phyloP scores from a whole-genome alignment of 2,113 vertebrate species.

The Clarias macrocephalus region DNA sequence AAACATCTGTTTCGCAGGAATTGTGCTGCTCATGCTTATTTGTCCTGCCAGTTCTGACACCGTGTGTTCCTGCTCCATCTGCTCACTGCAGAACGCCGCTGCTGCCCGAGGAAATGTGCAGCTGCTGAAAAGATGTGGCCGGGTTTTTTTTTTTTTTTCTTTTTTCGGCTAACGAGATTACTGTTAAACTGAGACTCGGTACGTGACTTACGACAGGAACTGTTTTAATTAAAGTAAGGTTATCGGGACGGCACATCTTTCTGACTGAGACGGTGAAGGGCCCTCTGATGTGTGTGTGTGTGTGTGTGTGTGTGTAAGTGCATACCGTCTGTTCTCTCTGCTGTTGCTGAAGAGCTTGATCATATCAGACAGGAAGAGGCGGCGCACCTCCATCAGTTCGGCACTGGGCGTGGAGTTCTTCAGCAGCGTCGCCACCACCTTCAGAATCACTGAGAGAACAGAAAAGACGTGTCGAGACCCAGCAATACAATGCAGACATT shows the following conservation, averaged over 20 bases:
- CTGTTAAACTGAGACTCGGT: neutral
- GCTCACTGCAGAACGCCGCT: conserved; percentile 11
- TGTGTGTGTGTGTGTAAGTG: neutral
- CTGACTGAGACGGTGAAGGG: conserved; percentile 10
- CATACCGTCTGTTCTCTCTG: conserved; percentile 93
- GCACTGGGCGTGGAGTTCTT: conserved; percentile 94
- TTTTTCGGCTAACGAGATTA: conserved; percentile 16
- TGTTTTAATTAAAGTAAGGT: conserved; percentile 16
- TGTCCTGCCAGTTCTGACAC: neutral
- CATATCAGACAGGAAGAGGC: conserved; percentile 98
- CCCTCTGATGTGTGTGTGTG: conserved; percentile 20
- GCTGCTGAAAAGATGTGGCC: conserved; percentile 17
- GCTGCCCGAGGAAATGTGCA: conserved; percentile 9
- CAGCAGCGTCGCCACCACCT: conserved; percentile 94
- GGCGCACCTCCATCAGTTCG: conserved; percentile 98
- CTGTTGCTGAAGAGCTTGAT: conserved; percentile 99
- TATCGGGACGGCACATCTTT: neutral
- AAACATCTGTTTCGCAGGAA: conserved; percentile 18
- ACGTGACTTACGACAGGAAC: conserved; percentile 28
- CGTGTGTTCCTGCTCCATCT: conserved; percentile 6
- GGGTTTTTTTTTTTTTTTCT: neutral
- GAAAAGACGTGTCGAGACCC: neutral
- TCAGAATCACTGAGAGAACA: conserved; percentile 88
- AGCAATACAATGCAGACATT: neutral
- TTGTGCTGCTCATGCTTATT: neutral